Conservation (phyloP, 2,113 vertebrate genomes). For the Heliornis fulica region DNA sequence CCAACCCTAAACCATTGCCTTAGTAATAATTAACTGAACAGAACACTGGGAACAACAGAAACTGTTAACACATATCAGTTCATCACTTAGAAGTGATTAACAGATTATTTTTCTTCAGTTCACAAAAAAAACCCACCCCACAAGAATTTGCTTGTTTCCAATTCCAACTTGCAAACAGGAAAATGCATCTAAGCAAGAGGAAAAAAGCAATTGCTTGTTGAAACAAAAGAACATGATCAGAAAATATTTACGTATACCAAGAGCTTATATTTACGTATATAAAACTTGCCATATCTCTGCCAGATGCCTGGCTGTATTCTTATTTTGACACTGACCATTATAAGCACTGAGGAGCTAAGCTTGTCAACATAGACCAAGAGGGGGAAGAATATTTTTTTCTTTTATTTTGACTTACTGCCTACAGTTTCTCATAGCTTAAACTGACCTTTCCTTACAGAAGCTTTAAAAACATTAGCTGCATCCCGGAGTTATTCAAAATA, state of each 20-base stretch:
- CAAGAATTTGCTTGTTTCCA: not conserved
- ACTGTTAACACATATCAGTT: not conserved
- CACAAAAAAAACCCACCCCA: too few relatives aligned
- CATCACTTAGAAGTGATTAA: not conserved
- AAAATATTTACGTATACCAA: not conserved
- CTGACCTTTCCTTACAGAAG: constrained; percentile 29
- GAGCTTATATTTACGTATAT: not conserved
- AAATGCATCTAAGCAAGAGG: not conserved
- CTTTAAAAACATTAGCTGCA: not conserved
- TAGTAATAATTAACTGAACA: not conserved
- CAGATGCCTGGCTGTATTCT: not conserved
- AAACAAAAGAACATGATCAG: not conserved
- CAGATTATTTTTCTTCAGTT: not conserved
- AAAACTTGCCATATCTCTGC: not conserved
- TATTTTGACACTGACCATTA: not conserved
- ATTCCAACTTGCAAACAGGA: not conserved
- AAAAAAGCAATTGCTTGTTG: not conserved
- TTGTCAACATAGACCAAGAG: not conserved
- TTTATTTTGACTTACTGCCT: not conserved
- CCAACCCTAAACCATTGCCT: not conserved
- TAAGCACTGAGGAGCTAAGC: not conserved
- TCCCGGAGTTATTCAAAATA: constrained; percentile 5
- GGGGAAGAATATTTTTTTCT: not conserved
- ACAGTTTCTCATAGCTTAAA: not conserved
- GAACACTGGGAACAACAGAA: not conserved